Evolutionary conservation across 92 coral and sea anemone species (phyloP).

Genomic region (Montipora capitata): DNA sequence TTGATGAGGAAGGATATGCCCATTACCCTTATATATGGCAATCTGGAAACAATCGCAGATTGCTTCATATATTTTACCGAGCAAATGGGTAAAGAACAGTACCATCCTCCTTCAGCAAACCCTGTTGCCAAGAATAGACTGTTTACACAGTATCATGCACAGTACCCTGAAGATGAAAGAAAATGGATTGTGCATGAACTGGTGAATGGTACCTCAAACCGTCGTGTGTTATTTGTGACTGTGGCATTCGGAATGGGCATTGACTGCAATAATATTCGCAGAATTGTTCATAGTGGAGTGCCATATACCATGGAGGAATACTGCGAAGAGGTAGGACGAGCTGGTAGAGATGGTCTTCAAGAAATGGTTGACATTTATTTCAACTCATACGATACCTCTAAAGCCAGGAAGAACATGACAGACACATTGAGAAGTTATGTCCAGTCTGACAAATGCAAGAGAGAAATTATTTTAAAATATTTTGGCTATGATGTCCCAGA

Average conservation of each 20-base stretch:
- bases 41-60: conserved; percentile 44
- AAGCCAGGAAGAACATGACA: conserved; percentile 20
- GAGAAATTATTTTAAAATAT: conserved; percentile 58
- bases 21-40: conserved; percentile 70
- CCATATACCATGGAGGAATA: conserved; percentile 95
- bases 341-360: conserved; percentile 91
- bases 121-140: conserved; percentile 53
- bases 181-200: too few species aligned
- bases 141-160: conserved; percentile 68
- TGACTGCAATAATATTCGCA: conserved; percentile 47
- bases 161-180: too few species aligned
- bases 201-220: too few species aligned
- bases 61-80: conserved; percentile 50
- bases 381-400: conserved; percentile 58
- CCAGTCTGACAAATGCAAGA: conserved; percentile 32
- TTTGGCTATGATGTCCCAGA: conserved; percentile 50
- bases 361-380: conserved; percentile 61
- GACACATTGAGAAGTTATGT: conserved; percentile 11
- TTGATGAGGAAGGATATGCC: conserved; percentile 22
- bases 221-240: too few species aligned
- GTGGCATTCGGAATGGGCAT: too few species aligned
- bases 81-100: conserved; percentile 48
- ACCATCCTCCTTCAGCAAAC: conserved; percentile 43
- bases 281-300: conserved; percentile 87
- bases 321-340: conserved; percentile 94